Conservation (phyloP, 2,113 vertebrate genomes). For the Labeo catla region DNA sequence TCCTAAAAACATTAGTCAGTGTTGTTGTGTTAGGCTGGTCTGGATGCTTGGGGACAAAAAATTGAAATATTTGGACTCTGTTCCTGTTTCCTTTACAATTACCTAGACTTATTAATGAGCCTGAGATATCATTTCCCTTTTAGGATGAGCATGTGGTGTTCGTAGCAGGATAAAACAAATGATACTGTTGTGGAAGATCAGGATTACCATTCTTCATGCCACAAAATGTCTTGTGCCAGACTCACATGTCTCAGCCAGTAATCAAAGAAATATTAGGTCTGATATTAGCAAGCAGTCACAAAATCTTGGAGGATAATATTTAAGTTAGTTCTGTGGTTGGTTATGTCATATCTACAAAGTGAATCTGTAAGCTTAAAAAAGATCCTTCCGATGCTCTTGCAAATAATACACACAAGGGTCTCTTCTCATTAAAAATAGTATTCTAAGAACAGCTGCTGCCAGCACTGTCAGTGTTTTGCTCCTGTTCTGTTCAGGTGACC, state of each 20-base stretch:
- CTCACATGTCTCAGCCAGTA: background rate
- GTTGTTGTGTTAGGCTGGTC: background rate
- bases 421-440: background rate
- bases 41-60: background rate
- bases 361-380: background rate
- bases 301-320: background rate
- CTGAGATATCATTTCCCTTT: background rate
- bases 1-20: background rate
- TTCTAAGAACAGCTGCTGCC: background rate
- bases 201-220: background rate
- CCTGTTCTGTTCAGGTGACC: slow-evolving; percentile 77
- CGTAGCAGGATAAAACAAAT: slow-evolving; percentile 13
- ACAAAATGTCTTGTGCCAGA: background rate
- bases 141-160: background rate
- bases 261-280: slow-evolving; percentile 9
- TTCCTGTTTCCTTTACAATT: background rate
- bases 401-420: background rate
- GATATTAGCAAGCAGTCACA: slow-evolving; percentile 23
- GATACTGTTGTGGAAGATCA: slow-evolving; percentile 1
- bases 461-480: background rate
- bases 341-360: background rate
- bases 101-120: background rate
- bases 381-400: background rate
- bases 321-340: background rate
- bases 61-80: background rate